Evolutionary conservation across 2,888 invertebrate genomes (phyloP).

Genomic region (Troilus luridus): DNA sequence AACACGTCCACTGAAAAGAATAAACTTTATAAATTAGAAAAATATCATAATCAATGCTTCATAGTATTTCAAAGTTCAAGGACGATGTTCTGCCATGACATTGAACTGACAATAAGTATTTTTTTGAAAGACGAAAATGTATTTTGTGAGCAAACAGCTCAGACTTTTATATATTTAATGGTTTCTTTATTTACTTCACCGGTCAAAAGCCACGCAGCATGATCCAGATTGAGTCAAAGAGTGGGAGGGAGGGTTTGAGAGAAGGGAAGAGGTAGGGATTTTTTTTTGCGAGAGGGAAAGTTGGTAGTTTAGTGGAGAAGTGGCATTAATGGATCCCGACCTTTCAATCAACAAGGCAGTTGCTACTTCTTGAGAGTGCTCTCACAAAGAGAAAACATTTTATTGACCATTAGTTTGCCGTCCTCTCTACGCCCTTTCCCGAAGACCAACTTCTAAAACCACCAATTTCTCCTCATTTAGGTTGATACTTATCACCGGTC

Average conservation of each 20-base stretch:
- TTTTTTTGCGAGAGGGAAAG: background rate
- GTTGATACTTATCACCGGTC: background rate
- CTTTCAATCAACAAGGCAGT: background rate
- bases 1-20: too few species aligned
- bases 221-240: too few species aligned
- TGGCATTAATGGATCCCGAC: background rate
- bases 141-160: too few species aligned
- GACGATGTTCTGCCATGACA: too few species aligned
- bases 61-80: too few species aligned
- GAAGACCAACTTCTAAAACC: background rate
- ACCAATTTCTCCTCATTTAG: background rate
- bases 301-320: background rate
- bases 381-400: constrained; percentile 8
- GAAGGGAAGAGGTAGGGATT: background rate
- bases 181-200: too few species aligned
- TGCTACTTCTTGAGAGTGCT: background rate
- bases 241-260: background rate
- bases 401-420: background rate
- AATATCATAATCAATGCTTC: too few species aligned
- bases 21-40: too few species aligned
- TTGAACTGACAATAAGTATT: too few species aligned
- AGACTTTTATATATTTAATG: too few species aligned
- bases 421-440: background rate
- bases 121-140: too few species aligned
- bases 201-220: too few species aligned